Evolutionary conservation across 2,888 invertebrate species (phyloP), one percentile per base, ranked within the genome.

Genomic region (Elegia similella): DNA sequence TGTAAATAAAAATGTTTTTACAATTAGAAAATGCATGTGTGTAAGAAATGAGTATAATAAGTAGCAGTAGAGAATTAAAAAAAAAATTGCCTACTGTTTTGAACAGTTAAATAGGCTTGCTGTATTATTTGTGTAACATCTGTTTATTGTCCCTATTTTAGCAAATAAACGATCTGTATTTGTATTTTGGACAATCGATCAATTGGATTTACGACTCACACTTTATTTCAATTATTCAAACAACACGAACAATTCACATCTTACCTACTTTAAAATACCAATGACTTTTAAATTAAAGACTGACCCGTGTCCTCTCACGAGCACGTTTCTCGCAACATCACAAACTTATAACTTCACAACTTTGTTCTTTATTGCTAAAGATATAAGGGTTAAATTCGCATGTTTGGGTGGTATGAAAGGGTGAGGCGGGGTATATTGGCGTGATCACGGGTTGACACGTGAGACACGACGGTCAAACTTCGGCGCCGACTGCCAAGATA

Each of bases 401-500:
- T 48, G 29, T 13, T 6, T 6, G 30, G 16, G 12, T 32, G 15
- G 7, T 6, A 17, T 50, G 12, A 34, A 16, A 50, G 32, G 32
- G 55, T 38, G 7, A 17, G 47, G 16, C 23, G 1, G 48, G 42
- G 38, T 34, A 80, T 84, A 87, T 87, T 86, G 82, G 86, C 84
- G 79, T 86, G 85, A 87, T 87, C 86, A 86, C 76, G 65, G 73
- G 72, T 80, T 82, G 85, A 81, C 85, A 86, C 86, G 86, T 72
- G 78, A 73, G 73, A 69, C 73, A 67, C 66, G 63, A 69, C 71
- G 72, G 76, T 66, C 74, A 70, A 82, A 84, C 76, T 85, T 84
- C 66, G 76, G 76, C 83, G 82, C 80, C 83, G 81, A 75, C 80
- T 78, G 78, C 32, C 54, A 44, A 55, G 54, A 55, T 55, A 55